phyloP scores from a whole-genome alignment of 2,113 vertebrate species.

The Epinephelus lanceolatus region DNA sequence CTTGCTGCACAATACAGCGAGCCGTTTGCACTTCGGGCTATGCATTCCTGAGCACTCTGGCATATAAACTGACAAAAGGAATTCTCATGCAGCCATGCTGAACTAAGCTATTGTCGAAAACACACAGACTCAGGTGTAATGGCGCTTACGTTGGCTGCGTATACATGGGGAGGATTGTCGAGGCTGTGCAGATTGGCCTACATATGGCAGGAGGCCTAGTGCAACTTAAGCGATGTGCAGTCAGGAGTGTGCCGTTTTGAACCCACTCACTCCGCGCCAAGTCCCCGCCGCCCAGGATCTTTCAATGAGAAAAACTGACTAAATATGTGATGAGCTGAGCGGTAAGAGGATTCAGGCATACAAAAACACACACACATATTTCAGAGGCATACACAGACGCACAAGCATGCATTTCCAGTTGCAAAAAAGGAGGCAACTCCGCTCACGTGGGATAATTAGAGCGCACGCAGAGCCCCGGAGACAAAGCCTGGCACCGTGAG shows the following conservation, averaged over 20 bases:
- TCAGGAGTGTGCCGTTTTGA: conserved; percentile 55
- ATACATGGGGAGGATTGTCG: background rate
- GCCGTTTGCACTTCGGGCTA: conserved; percentile 58
- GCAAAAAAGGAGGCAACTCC: conserved; percentile 35
- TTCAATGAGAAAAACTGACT: conserved; percentile 46
- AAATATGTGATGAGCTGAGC: conserved; percentile 74
- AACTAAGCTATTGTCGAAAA: conserved; percentile 2
- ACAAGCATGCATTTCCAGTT: conserved; percentile 30
- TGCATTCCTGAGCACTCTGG: conserved; percentile 68
- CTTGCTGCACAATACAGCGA: conserved; percentile 54
- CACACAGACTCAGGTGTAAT: conserved; percentile 34
- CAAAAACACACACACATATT: conserved; percentile 13
- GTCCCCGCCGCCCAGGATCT: conserved; percentile 46
- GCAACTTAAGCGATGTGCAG: conserved; percentile 61
- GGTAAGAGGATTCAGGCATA: conserved; percentile 29
- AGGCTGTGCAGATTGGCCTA: conserved; percentile 44
- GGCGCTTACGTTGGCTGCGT: conserved; percentile 18
- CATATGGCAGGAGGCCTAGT: conserved; percentile 40
- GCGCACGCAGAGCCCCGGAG: conserved; percentile 42
- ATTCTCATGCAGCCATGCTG: conserved; percentile 28
- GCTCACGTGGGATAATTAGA: conserved; percentile 59
- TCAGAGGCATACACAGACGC: conserved; percentile 3
- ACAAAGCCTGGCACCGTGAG: conserved; percentile 63
- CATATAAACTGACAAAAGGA: conserved; percentile 48
- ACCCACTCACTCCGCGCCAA: conserved; percentile 51